Evolutionary conservation across 2,888 invertebrate genomes (phyloP), one percentile per base, ranked within the genome.

Genomic region (Leptinotarsa rubiginosa): DNA sequence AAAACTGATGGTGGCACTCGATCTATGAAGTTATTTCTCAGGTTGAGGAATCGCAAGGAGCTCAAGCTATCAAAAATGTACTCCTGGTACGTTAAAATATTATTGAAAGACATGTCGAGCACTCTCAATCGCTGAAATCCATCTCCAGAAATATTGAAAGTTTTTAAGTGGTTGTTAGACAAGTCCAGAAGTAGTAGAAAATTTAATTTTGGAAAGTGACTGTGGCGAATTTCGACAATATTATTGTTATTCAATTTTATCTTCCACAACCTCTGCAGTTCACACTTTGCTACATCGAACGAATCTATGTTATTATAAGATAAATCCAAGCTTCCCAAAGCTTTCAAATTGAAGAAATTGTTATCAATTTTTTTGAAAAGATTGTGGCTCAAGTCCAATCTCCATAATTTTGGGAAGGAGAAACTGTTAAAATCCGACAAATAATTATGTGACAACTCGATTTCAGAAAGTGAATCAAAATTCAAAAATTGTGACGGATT

Each of bases 321-420:
- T 18, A 54, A 54, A 54, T 54, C 54, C 18, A 54, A 54, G n/a
- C 20, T 54, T 54, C 54, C 54, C 54, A 54, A 54, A 54, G 54
- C 54, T n/a, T 54, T 54, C 18, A 54, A 20, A 18, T 54, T n/a
- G n/a, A 3, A 5, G 18, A 54, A 54, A 54, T 54, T 54, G n/a
- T 54, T 54, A 54, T 18, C 18, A 18, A 54, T 54, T 1, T 18
- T 7, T 54, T 0, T 18, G 4, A 54, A 18, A 4, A 15, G 18
- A 18, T 54, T 54, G n/a, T 18, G n/a, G 18, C 54, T 54, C 54
- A 54, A 18, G 10, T 54, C 54, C 7, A 54, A 20, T 54, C 54
- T 15, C 54, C 54, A 54, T 18, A 54, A 15, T 10, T 16, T 18
- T 54, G 54, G 18, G 4, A 54, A 10, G 1, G 10, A n/a, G 10